Percentiles rank a stretch among this genome's conserved stretches.
Conservation (phyloP, 2,797 vertebrate genomes). For the Anas bahamensis region DNA sequence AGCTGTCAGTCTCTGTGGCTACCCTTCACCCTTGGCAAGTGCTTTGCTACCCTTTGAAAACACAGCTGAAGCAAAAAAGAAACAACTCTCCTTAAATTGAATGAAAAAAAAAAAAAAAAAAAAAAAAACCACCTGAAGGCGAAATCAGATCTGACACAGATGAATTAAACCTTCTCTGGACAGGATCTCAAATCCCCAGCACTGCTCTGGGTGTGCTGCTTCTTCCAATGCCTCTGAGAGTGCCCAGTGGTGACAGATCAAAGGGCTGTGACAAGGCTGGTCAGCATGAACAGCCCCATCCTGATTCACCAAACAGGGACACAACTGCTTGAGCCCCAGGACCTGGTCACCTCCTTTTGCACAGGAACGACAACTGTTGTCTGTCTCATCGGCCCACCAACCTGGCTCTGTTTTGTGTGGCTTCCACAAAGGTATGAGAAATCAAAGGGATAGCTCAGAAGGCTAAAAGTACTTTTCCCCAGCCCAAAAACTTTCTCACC, state of each 20-base stretch:
- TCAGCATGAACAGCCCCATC: background rate
- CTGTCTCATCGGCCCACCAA: background rate
- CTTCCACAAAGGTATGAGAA: background rate
- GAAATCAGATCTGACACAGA: background rate
- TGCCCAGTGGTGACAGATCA: rapidly evolving
- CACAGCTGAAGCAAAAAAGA: background rate
- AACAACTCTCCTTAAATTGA: background rate
- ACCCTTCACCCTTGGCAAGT: background rate
- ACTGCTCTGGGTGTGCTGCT: background rate
- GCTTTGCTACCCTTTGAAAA: background rate
- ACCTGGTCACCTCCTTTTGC: background rate
- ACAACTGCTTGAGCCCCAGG: background rate
- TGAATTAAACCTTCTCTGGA: background rate
- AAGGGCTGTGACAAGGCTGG: background rate
- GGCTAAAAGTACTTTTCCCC: background rate
- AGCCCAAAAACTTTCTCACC: background rate
- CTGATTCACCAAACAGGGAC: background rate
- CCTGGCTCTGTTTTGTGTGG: background rate
- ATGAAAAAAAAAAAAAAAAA: background rate
- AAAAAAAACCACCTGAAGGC: background rate
- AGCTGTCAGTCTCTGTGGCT: background rate
- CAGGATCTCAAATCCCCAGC: background rate
- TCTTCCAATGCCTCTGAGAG: rapidly evolving
- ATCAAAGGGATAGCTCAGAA: background rate
- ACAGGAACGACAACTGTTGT: background rate